Evolutionary conservation across 2,797 vertebrate species (phyloP), one percentile per base, ranked within the genome.

Genomic region (Arvicola amphibius): DNA sequence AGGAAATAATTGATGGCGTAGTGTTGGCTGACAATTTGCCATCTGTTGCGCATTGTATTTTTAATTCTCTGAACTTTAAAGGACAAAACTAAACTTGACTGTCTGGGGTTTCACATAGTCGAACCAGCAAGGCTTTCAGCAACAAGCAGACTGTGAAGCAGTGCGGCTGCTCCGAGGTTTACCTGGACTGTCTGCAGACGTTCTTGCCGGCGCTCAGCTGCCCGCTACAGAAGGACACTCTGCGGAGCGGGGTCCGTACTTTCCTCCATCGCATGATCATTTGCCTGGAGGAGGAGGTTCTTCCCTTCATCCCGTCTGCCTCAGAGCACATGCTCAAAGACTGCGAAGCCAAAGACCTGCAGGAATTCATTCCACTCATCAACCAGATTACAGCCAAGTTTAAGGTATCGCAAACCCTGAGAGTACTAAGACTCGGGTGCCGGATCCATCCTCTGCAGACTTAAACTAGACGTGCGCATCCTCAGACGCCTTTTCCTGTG

Each of bases 211-310:
- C 99, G 6, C 99, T 99, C 81, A 99, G 99, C 98, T 99, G 99
- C 90, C 99, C 99, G 0, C 98, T 99, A 88, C 99, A 99, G 98
- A 99, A 99, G 94, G 99, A 99, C 92, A 97, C 98, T 87, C 98
- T 99, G 96, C 99, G 99, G 96, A 99, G 99, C 95, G 99, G 99
- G 0, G 99, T 99, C 5, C 99, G 99, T 86, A 99, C 99, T 96
- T 99, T 99, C 98, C 99, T 99, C 97, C 99, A 99, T 97, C 99
- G 99, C 10, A 99, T 99, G 99, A 99, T 99, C 98, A 99, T 99
- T 98, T 99, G 99, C 95, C 98, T 99, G 43, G 99, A 99, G 98
- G 99, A 99, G 56, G 99, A 99, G 98, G 99, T 99, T 96, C 99
- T 99, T 98, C 99, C 99, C 0, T 99, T 99, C 97, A 98, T 99